Evolutionary conservation across 2,888 invertebrate species (phyloP).

Genomic region (Elysia crispata): DNA sequence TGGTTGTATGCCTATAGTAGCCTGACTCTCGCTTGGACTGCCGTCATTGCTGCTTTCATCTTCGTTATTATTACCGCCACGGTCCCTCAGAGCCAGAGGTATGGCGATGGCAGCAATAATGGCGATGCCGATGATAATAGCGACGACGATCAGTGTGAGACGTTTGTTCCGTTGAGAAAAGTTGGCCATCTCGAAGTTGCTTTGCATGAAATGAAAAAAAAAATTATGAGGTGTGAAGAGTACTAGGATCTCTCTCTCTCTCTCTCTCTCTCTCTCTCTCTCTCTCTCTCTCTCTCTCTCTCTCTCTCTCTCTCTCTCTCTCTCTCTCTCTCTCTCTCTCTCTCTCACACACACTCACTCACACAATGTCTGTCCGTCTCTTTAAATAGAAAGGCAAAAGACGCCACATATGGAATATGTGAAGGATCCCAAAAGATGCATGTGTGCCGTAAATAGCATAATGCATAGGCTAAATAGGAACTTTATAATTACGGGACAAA

Average conservation of each 20-base stretch:
- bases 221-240: neutral
- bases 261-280: slow-evolving; percentile 20
- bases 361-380: neutral
- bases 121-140: slow-evolving; percentile 5
- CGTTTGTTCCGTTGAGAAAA: neutral
- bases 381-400: no score
- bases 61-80: neutral
- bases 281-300: slow-evolving; percentile 20
- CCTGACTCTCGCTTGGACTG: no score
- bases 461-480: no score
- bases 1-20: neutral
- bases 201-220: neutral
- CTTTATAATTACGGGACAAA: no score
- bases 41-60: neutral
- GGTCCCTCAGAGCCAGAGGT: slow-evolving; percentile 20
- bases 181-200: neutral
- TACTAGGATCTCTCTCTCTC: neutral
- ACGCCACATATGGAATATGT: no score
- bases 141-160: neutral
- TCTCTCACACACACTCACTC: slow-evolving; percentile 3
- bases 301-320: neutral
- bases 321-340: slow-evolving; percentile 6
- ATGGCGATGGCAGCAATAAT: slow-evolving; percentile 38
- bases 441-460: no score
- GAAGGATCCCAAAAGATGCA: no score